These are phyloP conservation scores for Anoura caudifer DNA, from an alignment of 2,113 vertebrate genomes.

Conservation along the genomic window DNA sequence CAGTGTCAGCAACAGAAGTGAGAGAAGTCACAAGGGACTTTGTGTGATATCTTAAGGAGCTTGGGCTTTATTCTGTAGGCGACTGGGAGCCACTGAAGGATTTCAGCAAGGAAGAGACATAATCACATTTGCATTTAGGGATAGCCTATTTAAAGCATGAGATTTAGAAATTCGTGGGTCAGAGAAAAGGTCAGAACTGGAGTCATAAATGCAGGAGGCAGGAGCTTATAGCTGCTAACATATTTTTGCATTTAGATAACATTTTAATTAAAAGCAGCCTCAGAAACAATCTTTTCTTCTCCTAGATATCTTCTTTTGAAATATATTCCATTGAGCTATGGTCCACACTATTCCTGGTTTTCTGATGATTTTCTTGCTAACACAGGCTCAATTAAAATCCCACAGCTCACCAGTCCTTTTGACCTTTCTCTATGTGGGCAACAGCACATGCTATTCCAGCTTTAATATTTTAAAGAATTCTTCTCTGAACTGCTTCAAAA, in stretches of 20 bases:
- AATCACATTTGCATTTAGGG: background rate
- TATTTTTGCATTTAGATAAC: background rate
- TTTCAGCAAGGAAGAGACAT: background rate
- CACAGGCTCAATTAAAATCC: conserved; percentile 21
- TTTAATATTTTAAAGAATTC: background rate
- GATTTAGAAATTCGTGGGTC: background rate
- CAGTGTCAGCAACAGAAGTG: background rate
- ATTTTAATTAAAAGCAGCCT: background rate
- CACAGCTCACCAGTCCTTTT: background rate
- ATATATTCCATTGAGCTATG: background rate
- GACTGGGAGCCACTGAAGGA: background rate
- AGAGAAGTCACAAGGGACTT: background rate
- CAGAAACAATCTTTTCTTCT: background rate
- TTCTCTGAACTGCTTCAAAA: background rate
- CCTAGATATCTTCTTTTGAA: background rate
- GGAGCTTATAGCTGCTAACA: background rate
- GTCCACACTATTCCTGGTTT: background rate
- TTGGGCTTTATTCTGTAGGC: background rate
- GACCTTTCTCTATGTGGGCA: background rate
- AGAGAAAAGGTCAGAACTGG: background rate
- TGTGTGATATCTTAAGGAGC: background rate
- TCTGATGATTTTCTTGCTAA: conserved; percentile 25
- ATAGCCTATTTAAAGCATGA: background rate
- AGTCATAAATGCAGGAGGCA: background rate
- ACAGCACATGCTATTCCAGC: background rate